These are phyloP conservation scores for Listronotus bonariensis DNA, from an alignment of 1,140 invertebrate genomes.

Conservation along the genomic window DNA sequence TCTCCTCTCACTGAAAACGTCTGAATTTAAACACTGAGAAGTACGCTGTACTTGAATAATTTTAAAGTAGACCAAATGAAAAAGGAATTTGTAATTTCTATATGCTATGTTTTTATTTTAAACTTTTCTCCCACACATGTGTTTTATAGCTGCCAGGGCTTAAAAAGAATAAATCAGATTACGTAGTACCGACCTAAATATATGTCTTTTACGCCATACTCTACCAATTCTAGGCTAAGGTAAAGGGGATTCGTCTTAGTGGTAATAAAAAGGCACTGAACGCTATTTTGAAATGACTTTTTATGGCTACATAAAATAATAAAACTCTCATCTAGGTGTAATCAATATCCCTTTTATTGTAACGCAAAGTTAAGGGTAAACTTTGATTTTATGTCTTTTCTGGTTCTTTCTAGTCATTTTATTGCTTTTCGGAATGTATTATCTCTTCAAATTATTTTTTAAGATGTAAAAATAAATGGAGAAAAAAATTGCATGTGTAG, in stretches of 20 bases:
- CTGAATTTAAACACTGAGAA: too few species aligned
- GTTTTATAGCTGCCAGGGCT: neutral
- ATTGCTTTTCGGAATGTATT: constrained; percentile 1
- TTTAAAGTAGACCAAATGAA: too few species aligned
- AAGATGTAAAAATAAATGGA: too few species aligned
- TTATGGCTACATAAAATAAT: constrained; percentile 34
- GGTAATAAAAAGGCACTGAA: constrained; percentile 35
- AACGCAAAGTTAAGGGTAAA: constrained; percentile 32
- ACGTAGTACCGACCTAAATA: neutral
- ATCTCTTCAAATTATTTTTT: too few species aligned
- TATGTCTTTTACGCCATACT: constrained; percentile 3
- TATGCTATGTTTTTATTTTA: too few species aligned
- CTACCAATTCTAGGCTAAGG: constrained; percentile 14
- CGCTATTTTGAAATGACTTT: constrained; percentile 29
- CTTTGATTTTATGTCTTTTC: constrained; percentile 24
- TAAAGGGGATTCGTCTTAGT: constrained; percentile 26
- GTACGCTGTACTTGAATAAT: too few species aligned
- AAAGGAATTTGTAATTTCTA: too few species aligned
- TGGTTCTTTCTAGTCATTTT: constrained; percentile 17
- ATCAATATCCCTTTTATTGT: constrained; percentile 37
- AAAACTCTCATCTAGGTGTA: constrained; percentile 36
- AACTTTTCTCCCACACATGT: too few species aligned
- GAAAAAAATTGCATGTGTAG: too few species aligned
- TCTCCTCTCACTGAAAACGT: too few species aligned
- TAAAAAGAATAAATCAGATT: constrained; percentile 3